Evolutionary conservation across 2,888 invertebrate species (phyloP).

Genomic region (Andrena bicolor): DNA sequence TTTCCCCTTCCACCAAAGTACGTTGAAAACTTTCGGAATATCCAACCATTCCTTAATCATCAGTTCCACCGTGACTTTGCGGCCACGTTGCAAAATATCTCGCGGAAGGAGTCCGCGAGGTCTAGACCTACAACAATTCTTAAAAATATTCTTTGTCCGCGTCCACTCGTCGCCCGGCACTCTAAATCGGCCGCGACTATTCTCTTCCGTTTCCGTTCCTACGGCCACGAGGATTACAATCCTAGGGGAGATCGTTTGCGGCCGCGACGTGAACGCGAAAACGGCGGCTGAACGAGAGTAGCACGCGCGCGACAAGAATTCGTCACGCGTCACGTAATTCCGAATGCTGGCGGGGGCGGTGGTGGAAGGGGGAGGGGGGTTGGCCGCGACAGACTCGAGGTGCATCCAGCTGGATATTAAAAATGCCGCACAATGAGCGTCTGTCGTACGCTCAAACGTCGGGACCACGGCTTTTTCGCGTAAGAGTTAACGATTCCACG

Average conservation of each 20-base stretch:
- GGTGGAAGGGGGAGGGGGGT: conserved; percentile 30
- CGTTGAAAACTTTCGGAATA: too few relatives aligned
- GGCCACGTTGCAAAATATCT: not conserved
- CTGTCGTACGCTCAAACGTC: conserved; percentile 57
- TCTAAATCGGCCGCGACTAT: conserved; percentile 54
- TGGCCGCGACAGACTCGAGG: conserved; percentile 73
- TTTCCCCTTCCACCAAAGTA: too few relatives aligned
- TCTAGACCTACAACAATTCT: conserved; percentile 55
- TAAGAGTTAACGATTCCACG: conserved; percentile 77
- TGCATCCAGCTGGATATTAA: conserved; percentile 81
- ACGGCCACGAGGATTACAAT: conserved; percentile 49
- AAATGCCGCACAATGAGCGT: conserved; percentile 79
- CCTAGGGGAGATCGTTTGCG: conserved; percentile 65
- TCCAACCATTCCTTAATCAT: not conserved
- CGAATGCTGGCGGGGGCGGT: conserved; percentile 67
- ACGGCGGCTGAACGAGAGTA: conserved; percentile 44
- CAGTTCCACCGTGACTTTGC: not conserved
- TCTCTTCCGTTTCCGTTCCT: conserved; percentile 26
- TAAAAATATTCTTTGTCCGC: conserved; percentile 54
- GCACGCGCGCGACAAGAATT: conserved; percentile 68
- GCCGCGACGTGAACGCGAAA: conserved; percentile 36
- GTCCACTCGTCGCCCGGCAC: conserved; percentile 36
- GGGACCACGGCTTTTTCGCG: conserved; percentile 61
- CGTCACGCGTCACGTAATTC: conserved; percentile 77
- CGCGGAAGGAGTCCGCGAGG: conserved; percentile 30